Percentiles rank a stretch among this genome's conserved stretches.
Evolutionary conservation across 92 coral and sea anemone species (phyloP).

Genomic region (Porites rus): DNA sequence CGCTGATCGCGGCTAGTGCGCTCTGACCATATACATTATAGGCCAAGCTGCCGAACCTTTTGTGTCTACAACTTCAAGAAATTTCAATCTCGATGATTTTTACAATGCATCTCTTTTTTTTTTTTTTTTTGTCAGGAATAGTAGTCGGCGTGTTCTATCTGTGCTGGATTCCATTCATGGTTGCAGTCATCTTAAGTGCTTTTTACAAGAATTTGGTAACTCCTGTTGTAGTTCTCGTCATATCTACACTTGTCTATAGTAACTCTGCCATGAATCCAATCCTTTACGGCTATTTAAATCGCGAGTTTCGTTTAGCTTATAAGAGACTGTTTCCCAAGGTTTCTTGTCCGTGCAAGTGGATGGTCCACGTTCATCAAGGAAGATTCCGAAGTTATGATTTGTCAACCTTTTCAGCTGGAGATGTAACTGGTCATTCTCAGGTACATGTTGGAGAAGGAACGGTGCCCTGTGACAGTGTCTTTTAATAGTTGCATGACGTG

Average conservation of each 20-base stretch:
- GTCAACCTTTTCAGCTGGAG: not conserved
- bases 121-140: constrained; percentile 35
- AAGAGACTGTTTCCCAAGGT: constrained; percentile 43
- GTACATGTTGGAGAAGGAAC: not conserved
- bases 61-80: not conserved
- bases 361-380: not conserved
- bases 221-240: constrained; percentile 41
- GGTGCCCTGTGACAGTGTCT: no score
- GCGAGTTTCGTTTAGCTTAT: constrained; percentile 65
- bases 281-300: constrained; percentile 66
- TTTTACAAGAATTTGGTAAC: constrained; percentile 45
- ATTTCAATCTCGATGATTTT: not conserved
- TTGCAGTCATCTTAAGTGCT: constrained; percentile 58
- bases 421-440: not conserved
- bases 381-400: constrained; percentile 10
- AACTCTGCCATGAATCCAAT: constrained; percentile 68
- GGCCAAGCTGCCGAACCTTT: no score
- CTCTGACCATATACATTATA: no score
- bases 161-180: constrained; percentile 73
- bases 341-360: not conserved
- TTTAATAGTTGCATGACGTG: no score
- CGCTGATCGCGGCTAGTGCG: no score
- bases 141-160: constrained; percentile 66
- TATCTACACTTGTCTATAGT: constrained; percentile 55
- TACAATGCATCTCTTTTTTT: not conserved